Evolutionary conservation across 2,113 vertebrate genomes (phyloP).

Genomic region (Barbus barbus): DNA sequence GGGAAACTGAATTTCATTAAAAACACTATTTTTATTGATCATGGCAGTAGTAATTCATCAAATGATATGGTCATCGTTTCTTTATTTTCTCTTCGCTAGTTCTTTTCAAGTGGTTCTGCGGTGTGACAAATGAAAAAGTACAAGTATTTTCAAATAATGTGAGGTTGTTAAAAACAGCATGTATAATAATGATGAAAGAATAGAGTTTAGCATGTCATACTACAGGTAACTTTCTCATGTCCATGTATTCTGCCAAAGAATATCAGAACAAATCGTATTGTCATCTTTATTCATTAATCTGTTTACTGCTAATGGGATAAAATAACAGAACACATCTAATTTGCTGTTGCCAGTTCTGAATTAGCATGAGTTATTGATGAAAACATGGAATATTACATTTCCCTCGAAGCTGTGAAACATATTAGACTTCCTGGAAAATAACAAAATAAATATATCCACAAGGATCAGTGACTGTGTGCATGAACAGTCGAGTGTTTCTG

Average conservation of each 20-base stretch:
- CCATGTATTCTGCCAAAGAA: background rate
- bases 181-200: background rate
- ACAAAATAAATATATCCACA: slow-evolving; percentile 52
- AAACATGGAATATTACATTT: slow-evolving; percentile 66
- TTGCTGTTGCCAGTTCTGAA: slow-evolving; percentile 58
- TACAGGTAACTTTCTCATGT: background rate
- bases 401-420: slow-evolving; percentile 69
- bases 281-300: background rate
- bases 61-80: background rate
- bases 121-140: background rate
- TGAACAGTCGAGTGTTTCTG: slow-evolving; percentile 27
- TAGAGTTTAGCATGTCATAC: background rate
- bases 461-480: slow-evolving; percentile 48
- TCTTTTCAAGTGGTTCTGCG: background rate
- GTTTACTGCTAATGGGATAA: background rate
- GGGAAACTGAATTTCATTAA: background rate
- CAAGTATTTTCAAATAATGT: too few species aligned
- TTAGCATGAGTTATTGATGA: slow-evolving; percentile 59
- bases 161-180: slow-evolving; percentile 2
- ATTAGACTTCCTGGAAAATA: slow-evolving; percentile 64
- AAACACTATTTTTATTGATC: background rate
- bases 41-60: background rate
- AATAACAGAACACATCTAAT: slow-evolving; percentile 49
- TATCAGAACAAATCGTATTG: background rate
- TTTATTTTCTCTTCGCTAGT: background rate